Base-by-base conservation (phyloP, 1,140 invertebrate species). In the Scylla paramamosain region DNA sequence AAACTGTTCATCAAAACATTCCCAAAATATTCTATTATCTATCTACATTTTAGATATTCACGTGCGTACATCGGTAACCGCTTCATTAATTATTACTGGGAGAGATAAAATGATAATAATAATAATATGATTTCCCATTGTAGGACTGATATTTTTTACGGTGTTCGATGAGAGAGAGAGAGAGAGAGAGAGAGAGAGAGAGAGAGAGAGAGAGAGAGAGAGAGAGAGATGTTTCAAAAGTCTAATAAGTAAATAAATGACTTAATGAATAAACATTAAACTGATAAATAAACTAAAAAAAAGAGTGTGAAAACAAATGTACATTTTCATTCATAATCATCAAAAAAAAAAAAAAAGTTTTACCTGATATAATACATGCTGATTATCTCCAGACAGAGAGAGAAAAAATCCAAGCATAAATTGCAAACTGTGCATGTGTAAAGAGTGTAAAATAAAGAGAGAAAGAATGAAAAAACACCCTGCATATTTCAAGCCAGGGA, bases 131-230 rank as follows among this genome's bases (percentile, higher is more conserved):
- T 59, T 59, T 59, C 16, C 52, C 16, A 20, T 14, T 39, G 39
- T 39, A 39, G 39, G 6, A 39, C 39, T 39, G 39, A 59, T 59
- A 59, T 59, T 59, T 59, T 59, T 59, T 59, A 59, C 39, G 39
- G 39, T 2, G 6, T 39, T 39, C 39, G 1, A 20, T 59, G 31
- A 25, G 28, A 86, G n/a, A 32, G 83, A 16, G 29, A 86, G 83
- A 32, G 83, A n/a, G 29, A 31, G 29, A 12, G 83, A 12, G 83
- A 86, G 12, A 16, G 83, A 86, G 83, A 86, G 83, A 86, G 83
- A 86, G 83, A 86, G 83, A 86, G 83, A 86, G 83, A 86, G 83
- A 86, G 83, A 86, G 12, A 86, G 83, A 86, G 83, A 84, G 83
- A 84, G 83, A 86, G 29, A 31, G 7, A 32, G 12, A n/a, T 1